Base-by-base conservation (phyloP, 2,113 vertebrate species). In the Albula glossodonta region DNA sequence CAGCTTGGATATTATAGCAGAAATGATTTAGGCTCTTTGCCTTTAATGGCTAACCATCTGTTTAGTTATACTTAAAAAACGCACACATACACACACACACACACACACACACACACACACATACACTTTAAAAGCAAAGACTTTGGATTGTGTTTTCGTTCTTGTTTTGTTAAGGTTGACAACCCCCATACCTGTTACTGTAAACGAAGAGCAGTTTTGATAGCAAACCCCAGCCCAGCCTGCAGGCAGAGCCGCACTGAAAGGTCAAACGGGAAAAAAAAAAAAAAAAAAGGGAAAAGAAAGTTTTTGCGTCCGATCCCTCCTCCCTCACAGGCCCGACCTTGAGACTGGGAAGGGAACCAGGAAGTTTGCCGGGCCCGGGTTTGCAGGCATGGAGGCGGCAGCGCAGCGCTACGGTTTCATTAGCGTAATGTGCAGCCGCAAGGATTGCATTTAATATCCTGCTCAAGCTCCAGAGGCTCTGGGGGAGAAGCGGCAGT, bases 21-120 rank as follows among this genome's bases (percentile, higher is more conserved):
- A 90, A 88, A 91, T 91, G 87, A 91, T 91, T 89, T 77, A 92
- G 89, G 88, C 78, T 89, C 88, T 84, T 22, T 41, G 15, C 84
- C 90, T 91, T 91, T 88, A 84, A 91, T 93, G 86, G 89, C 78
- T 50, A 83, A 87, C 88, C 90, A 91, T 91, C 87, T 90, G 90
- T 90, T 89, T 88, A 48, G 87, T 88, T 83, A 80, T 79, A 82
- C 80, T 83, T 87, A 85, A 84, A 85, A 87, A 86, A 86, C 81
- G 13, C 31, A 41, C 31, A 41, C 31, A 41, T 1, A 41, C 1
- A 41, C 31, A 41, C 31, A 41, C 31, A 60, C 1, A 66, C 17
- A 66, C 17, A 66, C n/a, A 41, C 31, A 41, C 1, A 41, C 31
- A 41, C 31, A 41, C 31, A 60, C 1, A 66, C 17, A 66, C 17